A percentile compares a stretch with the other conserved stretches of the same genome.
These are phyloP conservation scores for Echinometra lucunter DNA, from an alignment of 53 echinoderm and acorn worm species.

Conservation along the genomic window DNA sequence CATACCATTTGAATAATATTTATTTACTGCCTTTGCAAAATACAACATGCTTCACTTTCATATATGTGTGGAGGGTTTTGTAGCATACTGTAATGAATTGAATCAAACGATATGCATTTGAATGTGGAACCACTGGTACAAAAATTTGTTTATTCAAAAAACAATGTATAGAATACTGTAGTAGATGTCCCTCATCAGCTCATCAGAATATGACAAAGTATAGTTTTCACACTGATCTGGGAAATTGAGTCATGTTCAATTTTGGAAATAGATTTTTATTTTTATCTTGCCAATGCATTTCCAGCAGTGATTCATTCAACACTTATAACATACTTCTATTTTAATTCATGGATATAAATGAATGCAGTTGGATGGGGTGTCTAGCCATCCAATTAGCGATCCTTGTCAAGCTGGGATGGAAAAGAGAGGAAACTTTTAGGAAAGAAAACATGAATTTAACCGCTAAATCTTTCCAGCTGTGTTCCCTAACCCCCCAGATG, in stretches of 20 bases:
- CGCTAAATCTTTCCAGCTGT: slow-evolving; percentile 37
- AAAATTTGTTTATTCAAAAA: too few species aligned
- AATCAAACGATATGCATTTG: too few species aligned
- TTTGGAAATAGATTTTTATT: too few species aligned
- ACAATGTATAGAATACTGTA: too few species aligned
- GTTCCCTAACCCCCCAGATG: neutral
- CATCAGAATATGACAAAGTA: neutral
- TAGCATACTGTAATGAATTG: too few species aligned
- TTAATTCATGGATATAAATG: neutral
- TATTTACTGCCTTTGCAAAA: too few species aligned
- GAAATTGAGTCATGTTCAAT: neutral
- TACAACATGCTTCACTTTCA: too few species aligned
- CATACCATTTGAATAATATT: too few species aligned
- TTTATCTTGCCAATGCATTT: too few species aligned
- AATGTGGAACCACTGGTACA: too few species aligned
- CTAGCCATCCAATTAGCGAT: slow-evolving; percentile 15
- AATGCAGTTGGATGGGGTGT: neutral
- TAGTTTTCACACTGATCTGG: neutral
- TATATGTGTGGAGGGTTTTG: too few species aligned
- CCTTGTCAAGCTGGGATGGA: slow-evolving; percentile 18
- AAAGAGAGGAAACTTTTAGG: neutral
- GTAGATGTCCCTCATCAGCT: too few species aligned
- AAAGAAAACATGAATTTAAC: slow-evolving; percentile 55
- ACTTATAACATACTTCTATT: neutral
- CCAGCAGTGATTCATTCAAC: neutral